Evolutionary conservation across 37 sponge, comb jelly and placozoan genomes (phyloP).

Genomic region (Axinella damicornis): DNA sequence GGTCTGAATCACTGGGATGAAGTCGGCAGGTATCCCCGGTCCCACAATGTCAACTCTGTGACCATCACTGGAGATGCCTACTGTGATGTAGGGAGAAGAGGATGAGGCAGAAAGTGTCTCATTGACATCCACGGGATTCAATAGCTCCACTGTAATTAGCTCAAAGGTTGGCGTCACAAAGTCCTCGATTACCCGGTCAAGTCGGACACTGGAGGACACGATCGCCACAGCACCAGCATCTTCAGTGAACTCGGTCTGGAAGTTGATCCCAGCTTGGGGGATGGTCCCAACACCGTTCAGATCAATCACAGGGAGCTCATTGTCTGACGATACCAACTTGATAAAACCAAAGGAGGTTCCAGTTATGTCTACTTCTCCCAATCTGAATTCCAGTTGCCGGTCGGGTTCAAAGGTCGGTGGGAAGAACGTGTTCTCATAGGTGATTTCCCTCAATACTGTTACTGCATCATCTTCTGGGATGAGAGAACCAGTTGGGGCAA

Average conservation of each 20-base stretch:
- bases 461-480: constrained; percentile 37
- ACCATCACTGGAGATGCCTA: neutral
- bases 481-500: constrained; percentile 8
- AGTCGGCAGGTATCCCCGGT: constrained; percentile 57
- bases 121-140: constrained; percentile 24
- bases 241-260: constrained; percentile 46
- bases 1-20: constrained; percentile 16
- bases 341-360: constrained; percentile 40
- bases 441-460: constrained; percentile 36
- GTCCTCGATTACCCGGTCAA: constrained; percentile 10
- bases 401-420: constrained; percentile 23
- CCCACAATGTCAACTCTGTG: constrained; percentile 34
- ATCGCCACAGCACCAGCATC: constrained; percentile 39
- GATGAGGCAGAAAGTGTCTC: constrained; percentile 27
- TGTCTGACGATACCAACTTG: constrained; percentile 39
- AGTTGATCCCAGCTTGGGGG: constrained; percentile 29
- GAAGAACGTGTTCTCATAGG: constrained; percentile 52
- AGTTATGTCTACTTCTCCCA: constrained; percentile 20
- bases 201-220: neutral
- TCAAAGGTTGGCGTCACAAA: constrained; percentile 37
- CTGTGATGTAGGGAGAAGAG: constrained; percentile 21
- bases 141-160: constrained; percentile 21
- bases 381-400: constrained; percentile 38
- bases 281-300: constrained; percentile 27
- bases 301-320: constrained; percentile 50